These are phyloP conservation scores for Perodicticus potto DNA, from an alignment of 2,797 vertebrate species.

Conservation along the genomic window DNA sequence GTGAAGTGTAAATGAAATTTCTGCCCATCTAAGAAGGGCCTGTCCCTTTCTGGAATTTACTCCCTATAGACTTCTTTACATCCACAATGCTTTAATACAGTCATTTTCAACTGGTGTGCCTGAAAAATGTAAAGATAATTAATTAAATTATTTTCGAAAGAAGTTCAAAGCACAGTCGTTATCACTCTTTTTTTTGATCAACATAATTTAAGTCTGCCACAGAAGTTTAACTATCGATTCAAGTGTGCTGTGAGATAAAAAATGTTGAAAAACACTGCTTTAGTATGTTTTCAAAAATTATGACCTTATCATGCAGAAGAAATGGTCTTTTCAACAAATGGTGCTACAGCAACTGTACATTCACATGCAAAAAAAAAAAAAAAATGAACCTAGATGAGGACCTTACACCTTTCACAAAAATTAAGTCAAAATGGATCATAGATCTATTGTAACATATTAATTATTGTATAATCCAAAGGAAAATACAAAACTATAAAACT, in stretches of 20 bases:
- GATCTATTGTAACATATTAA: background rate
- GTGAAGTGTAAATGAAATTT: constrained; percentile 45
- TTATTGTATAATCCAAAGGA: background rate
- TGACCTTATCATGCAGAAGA: background rate
- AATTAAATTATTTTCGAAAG: too few species aligned
- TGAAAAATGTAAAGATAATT: too few species aligned
- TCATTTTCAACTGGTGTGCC: too few species aligned
- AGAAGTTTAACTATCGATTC: too few species aligned
- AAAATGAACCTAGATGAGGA: background rate
- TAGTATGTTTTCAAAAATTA: constrained; percentile 49
- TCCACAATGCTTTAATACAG: background rate
- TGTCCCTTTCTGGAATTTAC: constrained; percentile 36
- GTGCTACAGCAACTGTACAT: background rate
- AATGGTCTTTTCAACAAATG: constrained; percentile 19
- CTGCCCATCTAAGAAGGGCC: background rate
- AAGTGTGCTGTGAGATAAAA: too few species aligned
- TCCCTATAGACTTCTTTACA: constrained; percentile 34
- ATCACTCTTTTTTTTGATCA: too few species aligned
- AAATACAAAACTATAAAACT: background rate
- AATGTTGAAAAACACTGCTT: background rate
- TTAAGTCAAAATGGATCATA: constrained; percentile 11
- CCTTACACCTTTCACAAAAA: background rate
- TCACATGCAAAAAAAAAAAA: background rate
- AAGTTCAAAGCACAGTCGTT: too few species aligned
- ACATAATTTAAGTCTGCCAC: too few species aligned